Base-by-base conservation (phyloP, 37 sponge, comb jelly and placozoan genomes). In the Bolinopsis microptera region DNA sequence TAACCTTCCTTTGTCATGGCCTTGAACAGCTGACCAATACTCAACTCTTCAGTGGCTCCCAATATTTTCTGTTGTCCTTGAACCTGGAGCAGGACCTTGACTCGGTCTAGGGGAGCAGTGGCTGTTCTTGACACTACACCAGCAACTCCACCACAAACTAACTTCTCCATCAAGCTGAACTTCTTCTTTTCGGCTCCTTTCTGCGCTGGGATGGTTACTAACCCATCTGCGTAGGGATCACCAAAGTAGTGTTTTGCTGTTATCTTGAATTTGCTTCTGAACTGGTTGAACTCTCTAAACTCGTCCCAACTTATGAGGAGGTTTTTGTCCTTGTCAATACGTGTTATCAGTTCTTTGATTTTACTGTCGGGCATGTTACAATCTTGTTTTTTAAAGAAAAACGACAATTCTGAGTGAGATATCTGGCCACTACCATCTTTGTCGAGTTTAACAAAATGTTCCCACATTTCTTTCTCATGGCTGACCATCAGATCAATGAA, bases 61-160 rank as follows among this genome's bases (percentile, higher is more conserved):
- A 86, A 28, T 22, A 86, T 48, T 23, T 76, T 76, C 83, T 95
- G 94, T 39, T 94, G 92, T 1, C 94, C 94, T 35, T 94, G 94
- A 93, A 95, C 95, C 94, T 96, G 96, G 40, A 97, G 95, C 93
- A 97, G 95, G 24, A 98, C 95, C 93, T 98, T 98, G 33, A 98
- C 94, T 69, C 99, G 76, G 68, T 98, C 99, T 39, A 98, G 94
- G 26, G 99, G 99, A 24, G 99, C 99, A 34, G 99, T 98, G 35
- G 77, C 93, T 16, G 99, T 96, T 0, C 99, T 76, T 0, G 99
- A 98, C 28, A 97, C 97, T 93, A 94, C 61, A 5, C 69, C 68
- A 68, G 83, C 33, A 76, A 77, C 0, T 35, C 99, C 99, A 96
- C 99, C 99, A 97, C 92, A 96, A 94, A 38, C 96, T 96, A 39